Base-by-base conservation (phyloP, 2,113 vertebrate species). In the Micronisus gabar region DNA sequence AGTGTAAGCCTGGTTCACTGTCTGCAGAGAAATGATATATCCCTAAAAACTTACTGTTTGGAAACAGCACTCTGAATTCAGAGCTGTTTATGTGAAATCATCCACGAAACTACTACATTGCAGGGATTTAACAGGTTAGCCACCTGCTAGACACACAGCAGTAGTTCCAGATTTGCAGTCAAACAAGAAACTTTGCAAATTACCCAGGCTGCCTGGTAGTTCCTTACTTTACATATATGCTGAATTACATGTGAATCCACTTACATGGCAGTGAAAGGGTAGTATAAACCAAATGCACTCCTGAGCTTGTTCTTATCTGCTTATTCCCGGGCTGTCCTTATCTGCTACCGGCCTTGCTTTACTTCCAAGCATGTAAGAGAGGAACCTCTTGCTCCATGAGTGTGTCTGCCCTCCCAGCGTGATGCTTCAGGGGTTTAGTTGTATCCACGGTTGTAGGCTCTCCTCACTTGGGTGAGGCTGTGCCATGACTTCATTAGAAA, bases 341-440 rank as follows among this genome's bases (percentile, higher is more conserved):
- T 16, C 80, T 63, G 14, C 55, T n/a, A 1, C 29, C 27, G 61
- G 36, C 62, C 76, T 59, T 38, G 23, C 40, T 88, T 58, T 36
- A 8, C 38, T 62, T 63, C 73, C 47, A 84, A 16, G 16, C 21
- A 26, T 0, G 1, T 20, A 32, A 30, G 50, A 59, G 43, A 45
- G 43, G 40, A 94, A n/a, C n/a, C 10, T 56, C 32, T 56, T 34
- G 11, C 75, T 47, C 61, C 53, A 4, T 1, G 21, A 23, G 13
- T 6, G 13, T 20, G 27, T 7, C 45, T 67, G 45, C 40, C 61
- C 26, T 48, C 66, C 65, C 0, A 0, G 34, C 1, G 2, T 36
- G 59, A 40, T 41, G n/a, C 59, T 5, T 29, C 22, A 17, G 20
- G 30, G 23, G 10, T 34, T 41, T 32, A 9, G 40, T 29, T 47